These are phyloP conservation scores for Mus spicilegus DNA, from an alignment of 2,113 vertebrate species.

Conservation along the genomic window DNA sequence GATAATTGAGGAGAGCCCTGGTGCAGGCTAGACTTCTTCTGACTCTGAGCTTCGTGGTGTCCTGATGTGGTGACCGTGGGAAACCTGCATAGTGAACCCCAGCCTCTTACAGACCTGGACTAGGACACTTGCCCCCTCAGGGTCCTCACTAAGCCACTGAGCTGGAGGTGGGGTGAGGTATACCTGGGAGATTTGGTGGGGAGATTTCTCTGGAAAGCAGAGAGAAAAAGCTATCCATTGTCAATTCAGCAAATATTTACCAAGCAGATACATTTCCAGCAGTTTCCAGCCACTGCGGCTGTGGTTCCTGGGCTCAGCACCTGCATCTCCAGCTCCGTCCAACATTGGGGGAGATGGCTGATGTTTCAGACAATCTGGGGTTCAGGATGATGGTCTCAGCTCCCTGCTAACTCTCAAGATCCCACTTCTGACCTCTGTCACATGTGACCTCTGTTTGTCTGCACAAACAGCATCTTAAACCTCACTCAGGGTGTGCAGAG, in stretches of 20 bases:
- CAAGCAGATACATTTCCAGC: rapidly evolving
- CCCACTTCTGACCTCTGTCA: neutral
- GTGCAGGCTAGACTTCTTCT: neutral
- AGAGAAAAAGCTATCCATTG: neutral
- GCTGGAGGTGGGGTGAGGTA: neutral
- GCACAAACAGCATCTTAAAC: rapidly evolving
- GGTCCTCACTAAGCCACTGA: neutral
- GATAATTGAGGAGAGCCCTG: rapidly evolving
- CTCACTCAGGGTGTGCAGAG: rapidly evolving
- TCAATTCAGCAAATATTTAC: neutral
- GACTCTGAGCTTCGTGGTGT: rapidly evolving
- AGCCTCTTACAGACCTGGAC: neutral
- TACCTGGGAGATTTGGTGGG: neutral
- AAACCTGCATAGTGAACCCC: rapidly evolving
- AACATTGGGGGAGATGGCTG: too few relatives aligned
- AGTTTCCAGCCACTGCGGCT: rapidly evolving
- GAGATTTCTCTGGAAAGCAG: neutral
- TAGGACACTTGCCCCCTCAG: neutral
- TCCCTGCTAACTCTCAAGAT: neutral
- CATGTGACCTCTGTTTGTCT: rapidly evolving
- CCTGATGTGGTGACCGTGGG: rapidly evolving
- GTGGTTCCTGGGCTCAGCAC: neutral
- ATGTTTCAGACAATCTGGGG: rapidly evolving
- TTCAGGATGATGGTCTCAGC: rapidly evolving
- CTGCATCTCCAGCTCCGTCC: neutral